Percentiles rank a stretch among this genome's conserved stretches.
Conservation (phyloP, 2,888 invertebrate genomes). For the Nephrotoma flavescens region DNA sequence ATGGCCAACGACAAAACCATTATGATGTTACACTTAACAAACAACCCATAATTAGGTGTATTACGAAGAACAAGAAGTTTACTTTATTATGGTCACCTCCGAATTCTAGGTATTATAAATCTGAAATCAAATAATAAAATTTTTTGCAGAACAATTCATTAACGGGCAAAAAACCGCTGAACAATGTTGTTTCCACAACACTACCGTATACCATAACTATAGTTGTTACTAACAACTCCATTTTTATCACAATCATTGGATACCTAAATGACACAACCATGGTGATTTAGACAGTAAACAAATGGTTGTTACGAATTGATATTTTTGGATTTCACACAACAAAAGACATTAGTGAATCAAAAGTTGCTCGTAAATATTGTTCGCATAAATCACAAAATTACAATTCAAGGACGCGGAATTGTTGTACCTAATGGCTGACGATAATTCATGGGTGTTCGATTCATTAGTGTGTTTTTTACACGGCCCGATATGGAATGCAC, state of each 20-base stretch:
- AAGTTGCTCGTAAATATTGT: background rate
- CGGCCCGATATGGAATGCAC: conserved; percentile 86
- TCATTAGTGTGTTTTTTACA: conserved; percentile 80
- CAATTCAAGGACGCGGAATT: background rate
- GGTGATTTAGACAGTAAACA: background rate
- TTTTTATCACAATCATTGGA: background rate
- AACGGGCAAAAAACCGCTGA: background rate
- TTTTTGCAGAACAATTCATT: background rate
- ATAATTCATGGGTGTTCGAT: conserved; percentile 81
- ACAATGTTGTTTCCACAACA: background rate
- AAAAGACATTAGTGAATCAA: background rate
- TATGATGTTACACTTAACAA: no score
- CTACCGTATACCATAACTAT: no score
- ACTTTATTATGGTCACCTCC: no score
- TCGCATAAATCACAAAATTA: background rate
- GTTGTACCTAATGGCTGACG: conserved; percentile 34
- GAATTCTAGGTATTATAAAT: no score
- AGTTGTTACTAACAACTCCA: no score
- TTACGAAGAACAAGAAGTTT: no score
- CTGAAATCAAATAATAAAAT: background rate
- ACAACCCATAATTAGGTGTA: no score
- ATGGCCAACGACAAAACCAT: no score
- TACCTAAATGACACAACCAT: background rate
- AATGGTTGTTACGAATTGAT: background rate
- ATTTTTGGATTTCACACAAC: background rate